A percentile compares a stretch with the other conserved stretches of the same genome.
phyloP scores from a whole-genome alignment of 2,113 vertebrate species.

The Lepidothrix coronata region DNA sequence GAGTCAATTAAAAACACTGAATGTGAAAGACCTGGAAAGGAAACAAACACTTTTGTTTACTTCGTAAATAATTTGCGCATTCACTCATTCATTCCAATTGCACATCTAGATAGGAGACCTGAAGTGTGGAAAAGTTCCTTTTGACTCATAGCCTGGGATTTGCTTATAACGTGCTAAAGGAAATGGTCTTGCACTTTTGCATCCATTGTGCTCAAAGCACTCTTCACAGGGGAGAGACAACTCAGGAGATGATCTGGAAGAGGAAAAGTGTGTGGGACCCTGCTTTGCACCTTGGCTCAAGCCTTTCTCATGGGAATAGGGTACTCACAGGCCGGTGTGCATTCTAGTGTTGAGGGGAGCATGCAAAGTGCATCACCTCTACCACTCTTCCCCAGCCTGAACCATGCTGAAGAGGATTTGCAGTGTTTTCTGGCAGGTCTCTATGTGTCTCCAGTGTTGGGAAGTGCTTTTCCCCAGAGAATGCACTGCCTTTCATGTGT shows the following conservation, averaged over 20 bases:
- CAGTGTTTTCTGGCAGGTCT: neutral
- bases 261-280: neutral
- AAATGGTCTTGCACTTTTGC: neutral
- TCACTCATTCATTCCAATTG: neutral
- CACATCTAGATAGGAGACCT: neutral
- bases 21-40: neutral
- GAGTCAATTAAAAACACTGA: neutral
- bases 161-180: neutral
- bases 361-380: neutral
- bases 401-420: neutral
- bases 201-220: rapidly evolving
- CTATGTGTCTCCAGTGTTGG: neutral
- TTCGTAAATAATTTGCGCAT: neutral
- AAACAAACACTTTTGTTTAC: neutral
- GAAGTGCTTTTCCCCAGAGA: neutral
- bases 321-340: neutral
- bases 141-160: neutral
- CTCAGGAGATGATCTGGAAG: neutral
- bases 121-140: neutral
- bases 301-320: neutral
- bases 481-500: neutral
- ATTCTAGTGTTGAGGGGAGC: neutral
- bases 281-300: neutral
- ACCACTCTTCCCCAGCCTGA: neutral
- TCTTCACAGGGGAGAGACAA: neutral